Conservation (phyloP, 2,113 vertebrate genomes). For the Edolisoma coerulescens region DNA sequence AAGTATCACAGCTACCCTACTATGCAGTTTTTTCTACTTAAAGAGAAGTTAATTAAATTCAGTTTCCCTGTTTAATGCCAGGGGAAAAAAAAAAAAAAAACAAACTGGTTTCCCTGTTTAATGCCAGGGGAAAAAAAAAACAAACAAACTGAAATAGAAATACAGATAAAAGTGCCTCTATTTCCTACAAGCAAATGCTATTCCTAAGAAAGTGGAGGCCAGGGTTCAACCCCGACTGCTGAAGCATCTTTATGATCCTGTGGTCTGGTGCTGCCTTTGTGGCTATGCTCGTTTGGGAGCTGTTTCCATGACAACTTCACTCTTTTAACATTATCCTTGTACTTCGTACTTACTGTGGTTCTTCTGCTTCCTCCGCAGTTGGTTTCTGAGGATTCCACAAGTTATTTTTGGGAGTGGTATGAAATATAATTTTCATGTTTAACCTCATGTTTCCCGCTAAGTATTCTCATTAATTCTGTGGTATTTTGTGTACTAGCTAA, state of each 20-base stretch:
- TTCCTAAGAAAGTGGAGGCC: not conserved
- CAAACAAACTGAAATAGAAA: not conserved
- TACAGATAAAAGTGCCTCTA: not conserved
- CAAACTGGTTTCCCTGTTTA: too few species aligned
- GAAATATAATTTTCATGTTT: not conserved
- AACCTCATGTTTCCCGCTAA: not conserved
- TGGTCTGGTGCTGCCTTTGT: not conserved
- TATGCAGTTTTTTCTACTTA: not conserved
- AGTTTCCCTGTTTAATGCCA: not conserved
- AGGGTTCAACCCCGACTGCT: not conserved
- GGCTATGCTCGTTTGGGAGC: not conserved
- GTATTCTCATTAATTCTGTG: not conserved
- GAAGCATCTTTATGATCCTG: not conserved
- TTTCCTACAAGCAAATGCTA: not conserved
- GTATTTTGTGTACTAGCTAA: not conserved
- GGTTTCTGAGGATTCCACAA: conserved; percentile 26
- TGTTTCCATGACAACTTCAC: conserved; percentile 49
- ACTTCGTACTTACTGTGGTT: not conserved
- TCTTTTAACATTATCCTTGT: conserved; percentile 3
- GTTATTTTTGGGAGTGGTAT: conserved; percentile 16
- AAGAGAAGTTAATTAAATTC: not conserved
- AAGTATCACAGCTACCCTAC: not conserved
- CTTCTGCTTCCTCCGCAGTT: conserved; percentile 15
- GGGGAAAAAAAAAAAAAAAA: not conserved
- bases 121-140: not conserved